Evolutionary conservation across 2,113 vertebrate species (phyloP), one percentile per base, ranked within the genome.

Genomic region (Phyllostomus discolor): DNA sequence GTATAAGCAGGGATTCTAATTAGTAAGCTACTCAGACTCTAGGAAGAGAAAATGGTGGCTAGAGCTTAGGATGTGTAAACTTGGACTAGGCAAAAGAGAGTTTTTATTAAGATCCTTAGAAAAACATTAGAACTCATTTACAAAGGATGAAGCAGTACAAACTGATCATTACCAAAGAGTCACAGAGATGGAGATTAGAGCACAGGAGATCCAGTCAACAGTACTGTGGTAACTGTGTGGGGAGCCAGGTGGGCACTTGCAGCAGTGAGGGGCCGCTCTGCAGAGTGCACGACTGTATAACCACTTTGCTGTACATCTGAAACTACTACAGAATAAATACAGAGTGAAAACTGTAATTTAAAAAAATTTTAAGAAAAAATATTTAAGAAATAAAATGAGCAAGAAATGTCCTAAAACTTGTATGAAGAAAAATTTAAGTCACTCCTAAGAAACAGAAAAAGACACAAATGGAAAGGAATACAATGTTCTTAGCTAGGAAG

Each of bases 301-400:
- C 59, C 28, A 31, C 26, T 31, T 15, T 31, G 62, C 62, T 64
- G 28, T 31, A 31, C 28, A 14, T 64, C 62, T 64, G 62, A 64
- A 64, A 64, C 62, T 6, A 64, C 26, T 4, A 1, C 28, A 64
- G 28, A 64, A 15, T 31, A 64, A 64, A 31, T 15, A 16, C 28
- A 16, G n/a, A 69, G 20, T 20, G 17, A 35, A 35, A 35, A 20
- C n/a, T 69, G n/a, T 69, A 35, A 69, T 69, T 69, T 9, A 20
- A 69, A 69, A 67, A 67, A 16, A 16, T 2, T 19, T 19, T 69
- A 73, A 62, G 24, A 76, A n/a, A 35, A 80, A 46, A 87, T 50
- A 72, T 28, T 83, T 92, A 78, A 83, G 43, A 94, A 96, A 87
- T 15, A 91, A 50, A 67, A 52, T 70, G n/a, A 85, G 62, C 22